Conservation (phyloP, 2,113 vertebrate species). For the Pelmatolapia mariae region DNA sequence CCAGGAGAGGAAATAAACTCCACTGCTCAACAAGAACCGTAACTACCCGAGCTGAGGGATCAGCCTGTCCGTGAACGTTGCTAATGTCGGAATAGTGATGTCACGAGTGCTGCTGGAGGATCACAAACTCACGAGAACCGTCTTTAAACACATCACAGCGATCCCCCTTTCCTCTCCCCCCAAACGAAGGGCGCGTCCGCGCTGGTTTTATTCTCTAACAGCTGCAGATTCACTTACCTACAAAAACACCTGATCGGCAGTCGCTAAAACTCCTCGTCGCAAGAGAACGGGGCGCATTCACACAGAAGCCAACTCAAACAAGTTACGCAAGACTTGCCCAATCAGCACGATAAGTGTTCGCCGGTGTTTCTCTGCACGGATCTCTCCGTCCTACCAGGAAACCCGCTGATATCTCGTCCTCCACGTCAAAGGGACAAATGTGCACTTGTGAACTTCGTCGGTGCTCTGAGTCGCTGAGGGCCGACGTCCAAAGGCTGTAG, state of each 20-base stretch:
- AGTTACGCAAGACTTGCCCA: not conserved
- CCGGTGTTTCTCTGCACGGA: not conserved
- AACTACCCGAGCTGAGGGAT: not conserved
- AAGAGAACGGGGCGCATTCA: not conserved
- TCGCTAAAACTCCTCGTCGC: not conserved
- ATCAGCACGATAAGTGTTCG: not conserved
- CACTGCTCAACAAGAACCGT: not conserved
- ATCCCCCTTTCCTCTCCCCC: not conserved
- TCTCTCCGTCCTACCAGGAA: not conserved
- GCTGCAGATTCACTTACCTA: constrained; percentile 1
- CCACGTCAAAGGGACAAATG: not conserved
- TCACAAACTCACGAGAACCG: not conserved
- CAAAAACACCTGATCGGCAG: not conserved
- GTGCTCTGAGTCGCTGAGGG: not conserved
- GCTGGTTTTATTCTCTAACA: not conserved
- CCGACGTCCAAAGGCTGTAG: not conserved
- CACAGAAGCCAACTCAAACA: not conserved
- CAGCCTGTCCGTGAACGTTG: not conserved
- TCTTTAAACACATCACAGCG: not conserved
- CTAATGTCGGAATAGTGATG: not conserved
- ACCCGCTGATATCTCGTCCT: not conserved
- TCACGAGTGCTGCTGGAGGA: not conserved
- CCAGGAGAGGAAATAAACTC: not conserved
- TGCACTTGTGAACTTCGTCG: not conserved
- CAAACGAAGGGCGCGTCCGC: not conserved